Percentiles rank a stretch among this genome's conserved stretches.
These are phyloP conservation scores for Toxotes chatareus DNA, from an alignment of 2,113 vertebrate species.

Conservation along the genomic window DNA sequence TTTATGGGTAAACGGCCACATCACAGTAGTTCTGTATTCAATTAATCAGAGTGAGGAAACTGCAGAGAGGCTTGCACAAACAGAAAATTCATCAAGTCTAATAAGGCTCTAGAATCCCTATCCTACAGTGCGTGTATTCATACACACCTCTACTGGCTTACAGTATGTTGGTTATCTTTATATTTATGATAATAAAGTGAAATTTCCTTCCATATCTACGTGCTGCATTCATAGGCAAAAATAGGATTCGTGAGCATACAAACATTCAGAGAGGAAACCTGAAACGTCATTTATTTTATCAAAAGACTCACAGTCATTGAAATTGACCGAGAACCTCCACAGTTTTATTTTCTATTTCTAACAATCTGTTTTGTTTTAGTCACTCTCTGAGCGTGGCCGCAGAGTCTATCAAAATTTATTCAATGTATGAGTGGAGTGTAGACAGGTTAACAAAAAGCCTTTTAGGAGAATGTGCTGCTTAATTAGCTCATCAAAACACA, in stretches of 20 bases:
- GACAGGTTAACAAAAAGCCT: constrained; percentile 68
- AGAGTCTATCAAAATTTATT: constrained; percentile 38
- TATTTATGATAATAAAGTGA: constrained; percentile 27
- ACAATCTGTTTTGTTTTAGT: constrained; percentile 37
- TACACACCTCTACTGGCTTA: not conserved
- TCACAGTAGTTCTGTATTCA: constrained; percentile 48
- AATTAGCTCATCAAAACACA: constrained; percentile 65
- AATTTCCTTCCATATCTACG: not conserved
- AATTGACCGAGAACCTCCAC: constrained; percentile 2
- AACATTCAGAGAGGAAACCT: not conserved
- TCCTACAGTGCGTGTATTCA: not conserved
- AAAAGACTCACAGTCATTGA: constrained; percentile 23
- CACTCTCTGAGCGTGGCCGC: not conserved
- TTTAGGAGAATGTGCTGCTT: constrained; percentile 57
- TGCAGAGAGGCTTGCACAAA: constrained; percentile 45
- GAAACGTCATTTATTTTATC: constrained; percentile 19
- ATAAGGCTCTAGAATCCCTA: constrained; percentile 43
- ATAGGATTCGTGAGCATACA: not conserved
- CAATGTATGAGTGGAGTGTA: not conserved
- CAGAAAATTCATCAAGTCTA: constrained; percentile 60
- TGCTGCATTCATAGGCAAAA: constrained; percentile 17
- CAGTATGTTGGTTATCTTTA: constrained; percentile 32
- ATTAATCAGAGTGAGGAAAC: constrained; percentile 63
- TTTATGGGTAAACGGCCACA: constrained; percentile 49
- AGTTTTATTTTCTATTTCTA: constrained; percentile 26